Evolutionary conservation across 2,797 vertebrate species (phyloP).

Genomic region (Enteromius unitaeniatus): DNA sequence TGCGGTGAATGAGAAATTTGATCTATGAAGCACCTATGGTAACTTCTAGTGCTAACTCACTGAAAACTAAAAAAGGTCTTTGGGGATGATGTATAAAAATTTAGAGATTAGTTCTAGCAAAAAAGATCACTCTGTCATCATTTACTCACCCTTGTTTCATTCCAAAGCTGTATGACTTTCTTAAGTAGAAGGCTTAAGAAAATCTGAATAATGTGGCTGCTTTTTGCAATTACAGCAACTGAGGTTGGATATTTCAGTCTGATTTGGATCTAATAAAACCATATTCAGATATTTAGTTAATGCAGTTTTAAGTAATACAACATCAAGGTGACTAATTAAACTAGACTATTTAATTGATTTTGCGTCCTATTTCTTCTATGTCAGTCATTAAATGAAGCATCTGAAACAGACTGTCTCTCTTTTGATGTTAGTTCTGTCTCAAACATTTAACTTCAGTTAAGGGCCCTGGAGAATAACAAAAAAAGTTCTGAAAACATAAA

Average conservation of each 20-base stretch:
- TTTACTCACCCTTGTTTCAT: not conserved
- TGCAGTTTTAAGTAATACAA: not conserved
- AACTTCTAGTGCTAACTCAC: not conserved
- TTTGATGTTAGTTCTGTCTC: not conserved
- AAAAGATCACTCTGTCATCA: not conserved
- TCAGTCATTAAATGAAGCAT: not conserved
- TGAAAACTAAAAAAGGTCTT: slow-evolving; percentile 1
- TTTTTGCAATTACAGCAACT: not conserved
- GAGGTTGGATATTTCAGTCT: not conserved
- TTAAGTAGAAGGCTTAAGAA: not conserved
- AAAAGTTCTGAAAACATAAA: not conserved
- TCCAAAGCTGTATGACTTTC: not conserved
- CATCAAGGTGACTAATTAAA: not conserved
- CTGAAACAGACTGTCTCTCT: not conserved
- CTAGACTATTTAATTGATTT: not conserved
- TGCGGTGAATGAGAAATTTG: slow-evolving; percentile 10
- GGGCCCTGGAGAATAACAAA: not conserved
- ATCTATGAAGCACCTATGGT: slow-evolving; percentile 22
- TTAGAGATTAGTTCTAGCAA: not conserved
- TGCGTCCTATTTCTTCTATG: not conserved
- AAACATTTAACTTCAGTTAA: not conserved
- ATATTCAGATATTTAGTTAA: not conserved
- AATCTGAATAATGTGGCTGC: not conserved
- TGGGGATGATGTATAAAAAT: not conserved
- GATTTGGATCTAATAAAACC: not conserved